Evolutionary conservation across 53 echinoderm and acorn worm genomes (phyloP), one percentile per base, ranked within the genome.

Genomic region (Mesocentrotus franciscanus): DNA sequence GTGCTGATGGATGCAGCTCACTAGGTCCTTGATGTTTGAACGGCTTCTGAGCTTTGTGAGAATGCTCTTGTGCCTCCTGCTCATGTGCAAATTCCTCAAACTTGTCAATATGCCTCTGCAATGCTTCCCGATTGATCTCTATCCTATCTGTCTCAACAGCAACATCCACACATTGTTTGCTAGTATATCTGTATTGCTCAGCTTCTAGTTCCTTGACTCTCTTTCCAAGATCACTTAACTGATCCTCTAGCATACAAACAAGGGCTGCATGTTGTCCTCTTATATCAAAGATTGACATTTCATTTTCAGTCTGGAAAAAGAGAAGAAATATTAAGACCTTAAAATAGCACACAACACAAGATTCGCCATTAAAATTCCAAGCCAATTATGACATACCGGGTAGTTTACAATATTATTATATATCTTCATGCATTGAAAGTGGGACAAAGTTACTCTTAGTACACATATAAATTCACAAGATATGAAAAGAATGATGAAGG

Each of bases 91-190:
- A 96, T 39, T 96, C 96, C 92, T 98, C 98, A 96, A 98, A 98
- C 94, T 96, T 96, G 30, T 98, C 96, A 85, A 98, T 98, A 17
- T 98, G 98, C 70, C 95, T 97, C 78, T 97, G 92, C 71, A 98
- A 94, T 13, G 97, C 95, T 42, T 97, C 96, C 64, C 98, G 96
- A 83, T 96, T 98, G 94, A 95, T 96, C 60, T 96, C 99, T 8
- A 99, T 96, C 93, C 95, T 97, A 92, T 99, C 99, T 2, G 99
- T 99, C 49, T 99, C 96, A 15, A 98, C 97, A 29, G 96, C 96
- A 60, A 96, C 96, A 35, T 98, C 99, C 78, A 97, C 95, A 26
- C 79, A 90, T 76, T 79, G 70, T 78, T 95, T 96, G 36, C 20
- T 96, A 56, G 81, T 22, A 71, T 92, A 93, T 20, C 68, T 22